These are phyloP conservation scores for Lycopodina hypogea DNA, from an alignment of 37 sponge, comb jelly and placozoan genomes.

Conservation along the genomic window DNA sequence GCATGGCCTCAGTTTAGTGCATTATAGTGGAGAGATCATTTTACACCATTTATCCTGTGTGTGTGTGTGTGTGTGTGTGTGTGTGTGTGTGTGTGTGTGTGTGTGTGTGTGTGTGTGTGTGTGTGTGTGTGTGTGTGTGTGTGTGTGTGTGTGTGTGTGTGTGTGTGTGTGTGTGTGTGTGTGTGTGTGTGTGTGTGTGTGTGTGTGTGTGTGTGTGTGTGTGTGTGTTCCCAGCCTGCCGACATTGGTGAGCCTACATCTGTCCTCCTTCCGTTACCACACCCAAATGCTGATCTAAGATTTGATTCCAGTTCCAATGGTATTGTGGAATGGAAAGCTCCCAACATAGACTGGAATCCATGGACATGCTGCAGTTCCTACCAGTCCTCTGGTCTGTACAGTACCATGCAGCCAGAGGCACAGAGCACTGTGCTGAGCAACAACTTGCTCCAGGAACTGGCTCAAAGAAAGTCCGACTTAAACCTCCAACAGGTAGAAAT, in stretches of 20 bases:
- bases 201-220: no score
- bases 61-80: no score
- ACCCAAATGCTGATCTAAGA: not conserved
- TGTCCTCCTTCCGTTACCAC: slow-evolving; percentile 34
- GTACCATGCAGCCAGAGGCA: slow-evolving; percentile 41
- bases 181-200: no score
- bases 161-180: no score
- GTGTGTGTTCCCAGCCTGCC: slow-evolving; percentile 7
- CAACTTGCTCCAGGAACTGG: slow-evolving; percentile 20
- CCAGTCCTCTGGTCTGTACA: slow-evolving; percentile 9
- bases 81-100: not conserved
- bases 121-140: no score
- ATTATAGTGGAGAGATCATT: no score
- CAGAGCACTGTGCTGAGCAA: slow-evolving; percentile 13
- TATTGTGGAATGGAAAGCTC: slow-evolving; percentile 60
- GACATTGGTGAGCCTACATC: slow-evolving; percentile 25
- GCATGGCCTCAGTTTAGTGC: no score
- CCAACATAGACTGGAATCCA: slow-evolving; percentile 69
- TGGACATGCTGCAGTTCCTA: slow-evolving; percentile 59
- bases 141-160: no score
- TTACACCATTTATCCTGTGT: no score
- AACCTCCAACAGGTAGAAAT: slow-evolving; percentile 17
- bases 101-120: not conserved
- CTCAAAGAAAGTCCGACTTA: slow-evolving; percentile 11
- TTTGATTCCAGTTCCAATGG: not conserved